Evolutionary conservation across 2,888 invertebrate genomes (phyloP), one percentile per base, ranked within the genome.

Genomic region (Alviniconcha strummeri): DNA sequence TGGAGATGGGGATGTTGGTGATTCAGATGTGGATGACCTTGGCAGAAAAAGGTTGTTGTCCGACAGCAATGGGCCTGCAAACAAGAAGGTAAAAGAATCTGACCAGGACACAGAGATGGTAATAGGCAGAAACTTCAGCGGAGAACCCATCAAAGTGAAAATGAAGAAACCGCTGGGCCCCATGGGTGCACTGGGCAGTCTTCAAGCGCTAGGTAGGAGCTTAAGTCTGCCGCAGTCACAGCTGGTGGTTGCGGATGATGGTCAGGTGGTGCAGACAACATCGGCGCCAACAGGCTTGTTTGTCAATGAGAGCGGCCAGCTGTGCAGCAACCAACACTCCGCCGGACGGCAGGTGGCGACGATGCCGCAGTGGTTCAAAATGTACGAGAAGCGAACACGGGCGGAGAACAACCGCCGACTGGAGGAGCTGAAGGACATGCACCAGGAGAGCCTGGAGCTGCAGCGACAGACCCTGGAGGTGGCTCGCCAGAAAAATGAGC

Each of bases 351-450:
- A 76, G 75, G 15, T 19, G 52, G 75, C 19, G 9, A n/a, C 76
- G 11, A 82, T 82, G 82, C 82, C 82, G 5, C 82, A 82, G 82
- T 82, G 82, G 82, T 82, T 82, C 76, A 82, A 82, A 60, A 76
- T 82, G 82, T 82, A 76, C 17, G 82, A 82, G 67, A 82, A 82
- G n/a, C 15, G 82, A 54, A 82, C 82, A 52, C 76, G 82, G 11
- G 82, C 82, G 15, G 82, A 82, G 36, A 82, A 82, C 74, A 67
- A 64, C 67, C 64, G 82, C 17, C 82, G 82, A 11, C 67, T 82
- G 13, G 82, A 82, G 52, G 82, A 82, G 82, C 76, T 82, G 82
- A 82, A 82, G 64, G 76, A 82, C 60, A 82, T 82, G 82, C 82
- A 82, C 67, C 64, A 76, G 76, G 82, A 82, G 36, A 76, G 76